Percentiles rank a stretch among this genome's conserved stretches.
Evolutionary conservation across 1,140 invertebrate species (phyloP).

Genomic region (Drosophila punjabiensis): DNA sequence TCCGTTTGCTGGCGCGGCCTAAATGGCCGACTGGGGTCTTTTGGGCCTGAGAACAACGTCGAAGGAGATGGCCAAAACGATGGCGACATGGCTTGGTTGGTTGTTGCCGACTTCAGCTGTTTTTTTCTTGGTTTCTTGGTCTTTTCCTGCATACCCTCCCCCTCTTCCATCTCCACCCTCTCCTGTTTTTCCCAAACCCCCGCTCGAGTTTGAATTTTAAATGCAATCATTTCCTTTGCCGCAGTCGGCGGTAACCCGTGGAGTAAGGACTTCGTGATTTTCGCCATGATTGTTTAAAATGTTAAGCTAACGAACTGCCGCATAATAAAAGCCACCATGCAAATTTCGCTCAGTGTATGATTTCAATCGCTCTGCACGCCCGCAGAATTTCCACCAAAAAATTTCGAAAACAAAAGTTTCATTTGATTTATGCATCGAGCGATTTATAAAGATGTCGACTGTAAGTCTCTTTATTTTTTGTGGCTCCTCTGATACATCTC

Average conservation of each 20-base stretch:
- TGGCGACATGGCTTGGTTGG: conserved; percentile 63
- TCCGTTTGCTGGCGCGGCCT: conserved; percentile 67
- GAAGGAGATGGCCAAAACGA: conserved; percentile 54
- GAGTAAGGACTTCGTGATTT: conserved; percentile 81
- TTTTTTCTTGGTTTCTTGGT: conserved; percentile 41
- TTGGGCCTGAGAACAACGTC: conserved; percentile 58
- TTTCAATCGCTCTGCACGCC: conserved; percentile 69
- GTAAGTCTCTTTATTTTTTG: conserved; percentile 42
- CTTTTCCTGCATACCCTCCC: background rate
- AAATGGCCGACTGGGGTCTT: conserved; percentile 62
- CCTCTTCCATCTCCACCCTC: background rate
- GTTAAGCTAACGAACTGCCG: conserved; percentile 67
- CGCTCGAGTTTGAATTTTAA: conserved; percentile 83
- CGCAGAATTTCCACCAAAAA: conserved; percentile 73
- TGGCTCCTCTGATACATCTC: conserved; percentile 36
- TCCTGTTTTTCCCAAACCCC: background rate
- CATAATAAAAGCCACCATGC: conserved; percentile 56
- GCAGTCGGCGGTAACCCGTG: conserved; percentile 56
- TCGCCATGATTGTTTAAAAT: conserved; percentile 79
- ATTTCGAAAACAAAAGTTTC: conserved; percentile 55
- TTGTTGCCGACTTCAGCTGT: conserved; percentile 79
- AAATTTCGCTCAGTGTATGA: conserved; percentile 59
- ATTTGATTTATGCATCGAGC: conserved; percentile 76
- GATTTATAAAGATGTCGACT: conserved; percentile 81
- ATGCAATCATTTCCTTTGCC: conserved; percentile 85